These are phyloP conservation scores for Dryomyza anilis DNA, from an alignment of 2,888 invertebrate genomes.

Conservation along the genomic window DNA sequence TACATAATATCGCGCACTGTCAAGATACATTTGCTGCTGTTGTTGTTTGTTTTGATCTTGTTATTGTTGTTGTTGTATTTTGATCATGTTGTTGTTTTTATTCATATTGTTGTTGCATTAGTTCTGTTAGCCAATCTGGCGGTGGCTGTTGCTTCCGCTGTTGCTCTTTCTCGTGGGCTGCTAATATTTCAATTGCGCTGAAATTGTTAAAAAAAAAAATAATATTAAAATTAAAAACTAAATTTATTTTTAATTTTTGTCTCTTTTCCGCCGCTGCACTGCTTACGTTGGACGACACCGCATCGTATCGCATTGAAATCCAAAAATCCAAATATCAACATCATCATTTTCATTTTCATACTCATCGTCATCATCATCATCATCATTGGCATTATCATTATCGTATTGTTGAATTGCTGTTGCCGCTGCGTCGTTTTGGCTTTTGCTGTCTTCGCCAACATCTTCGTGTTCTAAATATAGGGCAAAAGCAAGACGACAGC, in stretches of 20 bases:
- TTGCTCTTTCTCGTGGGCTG: background rate
- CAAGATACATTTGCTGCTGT: background rate
- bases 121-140: background rate
- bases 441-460: background rate
- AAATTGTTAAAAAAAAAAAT: background rate
- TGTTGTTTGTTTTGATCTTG: background rate
- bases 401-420: background rate
- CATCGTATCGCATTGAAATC: background rate
- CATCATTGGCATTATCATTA: background rate
- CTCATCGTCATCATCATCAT: background rate
- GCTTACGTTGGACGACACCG: too few relatives aligned
- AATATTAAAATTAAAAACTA: background rate
- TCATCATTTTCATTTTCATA: background rate
- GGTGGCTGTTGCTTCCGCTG: background rate
- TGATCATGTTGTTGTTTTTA: too few relatives aligned
- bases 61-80: too few relatives aligned
- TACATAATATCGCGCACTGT: too few relatives aligned
- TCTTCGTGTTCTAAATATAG: conserved; percentile 35
- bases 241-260: background rate
- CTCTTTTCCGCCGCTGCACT: background rate
- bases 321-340: background rate
- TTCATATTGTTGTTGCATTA: background rate
- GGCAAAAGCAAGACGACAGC: conserved; percentile 30
- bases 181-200: conserved; percentile 5
- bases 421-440: background rate